Evolutionary conservation across 2,797 vertebrate species (phyloP).

Genomic region (Myoxocephalus aenaeus): DNA sequence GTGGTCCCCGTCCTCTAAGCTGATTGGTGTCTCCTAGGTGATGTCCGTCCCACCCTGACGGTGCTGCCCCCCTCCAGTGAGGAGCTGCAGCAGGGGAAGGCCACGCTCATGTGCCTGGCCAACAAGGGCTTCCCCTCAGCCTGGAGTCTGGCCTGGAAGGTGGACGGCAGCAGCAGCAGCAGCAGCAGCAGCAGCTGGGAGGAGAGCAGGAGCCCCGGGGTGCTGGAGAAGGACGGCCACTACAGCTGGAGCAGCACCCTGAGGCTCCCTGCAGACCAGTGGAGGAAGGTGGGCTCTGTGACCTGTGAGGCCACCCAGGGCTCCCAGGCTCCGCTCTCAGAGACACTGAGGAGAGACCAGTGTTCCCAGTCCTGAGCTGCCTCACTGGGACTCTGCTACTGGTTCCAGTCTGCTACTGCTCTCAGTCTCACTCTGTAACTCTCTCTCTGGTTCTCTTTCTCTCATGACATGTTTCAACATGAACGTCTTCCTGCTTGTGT

Average conservation of each 20-base stretch:
- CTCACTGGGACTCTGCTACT: slow-evolving; percentile 7
- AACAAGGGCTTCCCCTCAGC: slow-evolving; percentile 44
- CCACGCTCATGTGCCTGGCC: slow-evolving; percentile 57
- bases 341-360: slow-evolving; percentile 46
- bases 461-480: too few relatives aligned
- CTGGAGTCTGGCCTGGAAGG: neutral
- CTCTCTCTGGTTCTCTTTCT: too few relatives aligned
- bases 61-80: neutral
- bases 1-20: too few relatives aligned
- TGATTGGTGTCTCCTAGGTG: too few relatives aligned
- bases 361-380: slow-evolving; percentile 59
- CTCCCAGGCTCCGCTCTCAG: neutral
- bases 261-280: neutral
- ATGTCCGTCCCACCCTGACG: neutral
- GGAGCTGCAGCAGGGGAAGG: slow-evolving; percentile 15
- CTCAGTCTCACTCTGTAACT: too few relatives aligned
- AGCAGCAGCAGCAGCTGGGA: slow-evolving; percentile 3
- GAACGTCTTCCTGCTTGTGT: too few relatives aligned
- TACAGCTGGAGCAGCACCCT: neutral
- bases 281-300: too few relatives aligned
- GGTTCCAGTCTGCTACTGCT: too few relatives aligned
- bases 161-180: neutral
- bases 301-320: slow-evolving; percentile 6
- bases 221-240: neutral
- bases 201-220: too few relatives aligned